Evolutionary conservation across 1,140 invertebrate genomes (phyloP), one percentile per base, ranked within the genome.

Genomic region (Macrosteles quadrilineatus): DNA sequence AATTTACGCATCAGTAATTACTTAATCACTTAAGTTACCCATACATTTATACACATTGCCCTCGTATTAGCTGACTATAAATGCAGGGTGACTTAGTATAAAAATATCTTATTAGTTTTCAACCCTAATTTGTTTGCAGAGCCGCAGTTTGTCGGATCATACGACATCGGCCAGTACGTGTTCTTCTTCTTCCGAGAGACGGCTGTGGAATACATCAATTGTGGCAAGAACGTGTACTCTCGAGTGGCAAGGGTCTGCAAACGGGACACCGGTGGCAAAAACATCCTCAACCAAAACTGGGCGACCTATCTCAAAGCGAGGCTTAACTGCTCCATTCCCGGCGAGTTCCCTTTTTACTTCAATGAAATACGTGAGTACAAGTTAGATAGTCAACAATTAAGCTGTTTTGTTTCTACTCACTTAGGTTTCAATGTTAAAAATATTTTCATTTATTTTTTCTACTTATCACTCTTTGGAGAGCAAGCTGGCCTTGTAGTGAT

Each of bases 141-240:
- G 81, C 96, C 96, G 0, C 93, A 98, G 81, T 98, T 98, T 83
- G 96, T 98, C 19, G 94, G 94, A 30, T 95, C 95, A 0, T 97
- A 94, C 79, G 94, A 95, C 76, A 93, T 97, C 73, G 94, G 92
- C 0, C 91, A 95, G 73, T 93, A 97, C 78, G 94, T 98, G 12
- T 92, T 96, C 78, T 98, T 98, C 86, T 98, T 98, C 86, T 98
- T 98, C 84, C 91, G 96, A 0, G 96, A 98, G 80, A 95, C 93
- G 2, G 95, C 96, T 17, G 93, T 98, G 17, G 95, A 98, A 82
- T 95, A 97, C 80, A 97, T 97, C 77, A 97, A 97, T 82, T 97
- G 94, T 77, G 95, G 95, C 53, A 96, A 97, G 81, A 94, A 91
- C 63, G 90, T 97, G 30, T 97, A 95, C 81, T 97, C 95, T 0